A percentile compares a stretch with the other conserved stretches of the same genome.
Evolutionary conservation across 2,797 vertebrate genomes (phyloP).

Genomic region (Synanceia verrucosa): DNA sequence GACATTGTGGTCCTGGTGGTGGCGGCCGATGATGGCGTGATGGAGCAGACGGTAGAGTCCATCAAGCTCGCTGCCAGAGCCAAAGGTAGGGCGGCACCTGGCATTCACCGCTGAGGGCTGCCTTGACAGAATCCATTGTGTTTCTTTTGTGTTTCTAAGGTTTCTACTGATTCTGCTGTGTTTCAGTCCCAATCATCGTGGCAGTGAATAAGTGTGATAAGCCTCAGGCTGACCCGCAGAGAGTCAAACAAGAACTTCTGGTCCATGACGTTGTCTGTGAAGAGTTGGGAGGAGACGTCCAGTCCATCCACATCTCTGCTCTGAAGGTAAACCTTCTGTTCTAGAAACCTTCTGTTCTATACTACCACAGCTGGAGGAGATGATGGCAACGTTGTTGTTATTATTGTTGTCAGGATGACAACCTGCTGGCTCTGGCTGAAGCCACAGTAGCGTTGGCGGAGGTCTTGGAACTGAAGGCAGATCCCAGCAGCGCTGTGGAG

Average conservation of each 20-base stretch:
- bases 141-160: not conserved
- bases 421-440: conserved; percentile 89
- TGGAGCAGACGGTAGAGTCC: conserved; percentile 94
- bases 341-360: too few relatives aligned
- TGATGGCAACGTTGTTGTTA: not conserved
- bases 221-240: conserved; percentile 86
- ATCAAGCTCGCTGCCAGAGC: conserved; percentile 90
- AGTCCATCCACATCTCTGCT: conserved; percentile 91
- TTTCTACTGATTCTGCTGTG: not conserved
- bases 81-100: conserved; percentile 74
- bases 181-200: conserved; percentile 85
- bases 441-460: conserved; percentile 91
- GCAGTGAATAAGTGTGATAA: conserved; percentile 98
- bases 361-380: too few relatives aligned
- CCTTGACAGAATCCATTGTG: too few relatives aligned
- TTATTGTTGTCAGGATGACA: conserved; percentile 84
- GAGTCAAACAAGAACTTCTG: conserved; percentile 89
- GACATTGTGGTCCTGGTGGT: conserved; percentile 94
- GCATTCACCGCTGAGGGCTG: not conserved
- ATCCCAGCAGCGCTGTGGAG: conserved; percentile 85
- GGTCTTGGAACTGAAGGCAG: conserved; percentile 92
- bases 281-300: conserved; percentile 93
- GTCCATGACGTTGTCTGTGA: conserved; percentile 91
- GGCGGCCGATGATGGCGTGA: conserved; percentile 95
- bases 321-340: conserved; percentile 87